Evolutionary conservation across 2,888 invertebrate genomes (phyloP), one percentile per base, ranked within the genome.

Genomic region (Dryomyza anilis): DNA sequence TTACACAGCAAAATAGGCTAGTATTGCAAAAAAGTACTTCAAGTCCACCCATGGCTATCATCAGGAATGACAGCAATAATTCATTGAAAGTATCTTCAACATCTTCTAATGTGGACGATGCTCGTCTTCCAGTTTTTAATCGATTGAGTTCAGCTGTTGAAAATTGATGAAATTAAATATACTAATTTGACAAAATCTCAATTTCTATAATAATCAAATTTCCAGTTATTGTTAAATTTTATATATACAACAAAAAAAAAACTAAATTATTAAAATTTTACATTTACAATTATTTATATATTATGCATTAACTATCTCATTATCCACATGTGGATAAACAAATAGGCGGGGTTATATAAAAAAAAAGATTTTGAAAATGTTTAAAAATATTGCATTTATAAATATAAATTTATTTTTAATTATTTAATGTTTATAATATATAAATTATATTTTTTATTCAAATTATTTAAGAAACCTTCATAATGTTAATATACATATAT

Each of bases 71-170:
- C 67, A 70, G 43, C 57, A 71, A 73, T 67, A 66, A 65, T 21
- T 68, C 68, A 69, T 66, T 68, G 61, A 73, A 73, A 68, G 65
- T 68, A 29, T 72, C 64, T 65, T 68, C 70, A 66, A 70, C 69
- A 67, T 71, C 69, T 66, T 58, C 71, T 66, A 72, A 70, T 64
- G 72, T 71, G 69, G 87, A 87, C 67, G 89, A 89, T 68, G 87
- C 89, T 58, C 86, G 94, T 74, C 86, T 94, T 81, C 93, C 94
- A 50, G 93, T 94, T 36, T 94, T 94, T 86, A 90, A 90, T 83
- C 86, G 88, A 76, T 85, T 90, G 76, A 87, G 88, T 77, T 86
- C 86, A 70, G 85, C 85, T 63, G 77, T 85, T 67, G 81, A 85
- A 70, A 78, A 75, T 66, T 74, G 74, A 65, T 67, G 74, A 66